Conservation (phyloP, 2,888 invertebrate species). For the Scaeva pyrastri region DNA sequence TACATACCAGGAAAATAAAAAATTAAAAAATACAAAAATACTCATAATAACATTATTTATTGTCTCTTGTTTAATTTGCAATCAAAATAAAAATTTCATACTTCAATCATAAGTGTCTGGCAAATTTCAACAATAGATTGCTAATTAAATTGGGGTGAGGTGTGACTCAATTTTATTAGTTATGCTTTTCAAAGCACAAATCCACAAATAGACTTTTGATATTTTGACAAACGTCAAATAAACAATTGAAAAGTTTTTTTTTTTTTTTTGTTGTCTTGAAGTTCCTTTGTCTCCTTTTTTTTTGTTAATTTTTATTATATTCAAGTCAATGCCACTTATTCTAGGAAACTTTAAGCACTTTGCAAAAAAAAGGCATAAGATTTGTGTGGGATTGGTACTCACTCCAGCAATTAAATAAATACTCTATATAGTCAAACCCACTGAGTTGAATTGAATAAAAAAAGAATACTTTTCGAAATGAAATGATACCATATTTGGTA, state of each 20-base stretch:
- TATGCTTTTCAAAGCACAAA: neutral
- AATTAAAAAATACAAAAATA: too few species aligned
- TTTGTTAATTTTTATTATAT: conserved; percentile 11
- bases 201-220: neutral
- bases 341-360: neutral
- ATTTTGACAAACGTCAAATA: neutral
- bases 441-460: neutral
- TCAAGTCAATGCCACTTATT: conserved; percentile 3
- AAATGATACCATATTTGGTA: too few species aligned
- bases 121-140: neutral
- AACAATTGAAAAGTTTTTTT: conserved; percentile 1
- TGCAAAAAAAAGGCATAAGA: neutral
- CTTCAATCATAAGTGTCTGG: neutral
- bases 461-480: neutral
- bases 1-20: too few species aligned
- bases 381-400: neutral
- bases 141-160: conserved; percentile 12
- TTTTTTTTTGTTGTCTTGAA: too few species aligned
- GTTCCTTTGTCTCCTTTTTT: neutral
- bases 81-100: neutral
- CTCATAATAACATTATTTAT: neutral
- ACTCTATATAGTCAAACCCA: neutral
- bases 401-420: neutral
- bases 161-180: neutral
- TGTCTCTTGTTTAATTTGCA: neutral